Percentiles rank a stretch among this genome's conserved stretches.
phyloP scores from a whole-genome alignment of 2,888 invertebrate species.

The Aromia moschata region DNA sequence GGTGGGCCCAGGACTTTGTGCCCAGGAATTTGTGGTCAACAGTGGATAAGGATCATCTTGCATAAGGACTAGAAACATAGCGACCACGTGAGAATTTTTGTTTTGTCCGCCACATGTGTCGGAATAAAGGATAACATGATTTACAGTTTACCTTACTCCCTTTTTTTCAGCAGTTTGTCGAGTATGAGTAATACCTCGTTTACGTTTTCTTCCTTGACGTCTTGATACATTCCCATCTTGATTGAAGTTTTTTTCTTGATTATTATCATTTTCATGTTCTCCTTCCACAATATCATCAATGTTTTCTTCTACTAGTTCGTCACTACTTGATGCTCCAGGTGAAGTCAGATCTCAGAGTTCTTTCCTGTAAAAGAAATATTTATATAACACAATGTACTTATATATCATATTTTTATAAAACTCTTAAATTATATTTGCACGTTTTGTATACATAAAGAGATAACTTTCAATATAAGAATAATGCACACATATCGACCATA shows the following conservation, averaged over 20 bases:
- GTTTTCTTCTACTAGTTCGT: neutral
- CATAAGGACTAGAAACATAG: conserved; percentile 10
- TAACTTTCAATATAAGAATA: neutral
- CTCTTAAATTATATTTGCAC: neutral
- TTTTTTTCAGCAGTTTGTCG: neutral
- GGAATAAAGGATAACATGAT: conserved; percentile 20
- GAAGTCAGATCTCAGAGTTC: neutral
- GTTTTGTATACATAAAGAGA: neutral
- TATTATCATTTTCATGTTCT: no score
- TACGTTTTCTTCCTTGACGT: neutral
- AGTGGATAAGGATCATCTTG: neutral
- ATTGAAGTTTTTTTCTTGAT: no score
- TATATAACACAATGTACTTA: neutral
- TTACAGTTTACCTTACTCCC: neutral
- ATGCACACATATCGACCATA: neutral
- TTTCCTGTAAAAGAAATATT: neutral
- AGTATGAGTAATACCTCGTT: neutral
- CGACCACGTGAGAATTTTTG: conserved; percentile 16
- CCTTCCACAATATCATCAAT: neutral
- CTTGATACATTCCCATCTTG: neutral
- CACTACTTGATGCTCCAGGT: neutral
- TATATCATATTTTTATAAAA: neutral
- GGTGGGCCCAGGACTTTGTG: conserved; percentile 25
- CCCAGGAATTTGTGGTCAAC: conserved; percentile 3
- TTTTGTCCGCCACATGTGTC: conserved; percentile 24